Base-by-base conservation (phyloP, 37 sponge, comb jelly and placozoan species). In the Beroe forskalii region DNA sequence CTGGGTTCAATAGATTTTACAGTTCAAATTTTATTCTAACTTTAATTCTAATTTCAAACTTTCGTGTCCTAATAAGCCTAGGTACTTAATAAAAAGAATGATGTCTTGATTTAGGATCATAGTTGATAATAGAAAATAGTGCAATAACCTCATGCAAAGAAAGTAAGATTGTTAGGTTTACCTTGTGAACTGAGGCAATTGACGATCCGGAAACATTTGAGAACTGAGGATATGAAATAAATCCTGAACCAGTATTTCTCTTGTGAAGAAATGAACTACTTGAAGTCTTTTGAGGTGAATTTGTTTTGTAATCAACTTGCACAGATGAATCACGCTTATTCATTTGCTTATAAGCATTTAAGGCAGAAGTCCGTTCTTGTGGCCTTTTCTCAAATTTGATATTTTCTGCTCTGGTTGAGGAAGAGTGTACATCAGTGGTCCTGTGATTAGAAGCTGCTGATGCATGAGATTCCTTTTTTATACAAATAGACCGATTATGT, bases 161-260 rank as follows among this genome's bases (percentile, higher is more conserved):
- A n/a, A n/a, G n/a, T n/a, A n/a, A n/a, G n/a, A n/a, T n/a, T n/a
- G n/a, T n/a, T n/a, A n/a, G n/a, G n/a, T n/a, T 55, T 28, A 69
- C 72, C 72, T 69, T 69, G 38, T 69, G 72, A 69, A 69, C 72
- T 6, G 72, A 14, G 12, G 39, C 72, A 9, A 69, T 12, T 32
- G 72, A 69, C 28, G 72, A 69, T 69, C 72, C 72, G 6, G 72
- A 36, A 32, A 69, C 72, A 37, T 69, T 32, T 35, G 72, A 33
- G 38, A 69, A 69, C 33, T 32, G 72, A 69, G 72, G 72, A 17
- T 36, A 69, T 27, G 72, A 69, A 12, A 69, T 37, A 69, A 69
- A 69, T 12, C 72, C 72, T 14, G 38, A 8, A 69, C 37, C 36
- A 19, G 72, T 69, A 17, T 20, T 36, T 3, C 19, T 32, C 17